These are phyloP conservation scores for Tachyglossus aculeatus DNA, from an alignment of 2,797 vertebrate species.

Conservation along the genomic window DNA sequence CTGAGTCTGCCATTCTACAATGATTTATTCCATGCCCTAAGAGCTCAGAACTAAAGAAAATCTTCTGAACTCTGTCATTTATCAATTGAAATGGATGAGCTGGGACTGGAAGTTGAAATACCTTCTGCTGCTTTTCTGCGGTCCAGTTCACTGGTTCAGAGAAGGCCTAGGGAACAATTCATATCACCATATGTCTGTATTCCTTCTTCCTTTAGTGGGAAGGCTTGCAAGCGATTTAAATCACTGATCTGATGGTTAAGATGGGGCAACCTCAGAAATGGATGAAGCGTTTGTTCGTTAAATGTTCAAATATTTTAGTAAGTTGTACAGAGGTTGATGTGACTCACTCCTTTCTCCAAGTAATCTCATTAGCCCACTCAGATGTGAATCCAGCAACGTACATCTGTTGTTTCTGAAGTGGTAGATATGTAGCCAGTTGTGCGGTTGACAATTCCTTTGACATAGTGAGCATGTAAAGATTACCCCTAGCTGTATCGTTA, in stretches of 20 bases:
- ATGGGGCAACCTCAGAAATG: conserved; percentile 21
- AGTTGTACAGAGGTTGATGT: no score
- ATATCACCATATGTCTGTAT: conserved; percentile 29
- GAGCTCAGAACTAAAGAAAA: conserved; percentile 39
- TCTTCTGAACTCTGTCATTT: conserved; percentile 31
- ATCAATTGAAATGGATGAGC: conserved; percentile 34
- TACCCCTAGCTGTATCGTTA: no score
- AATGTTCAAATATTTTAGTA: conserved; percentile 26
- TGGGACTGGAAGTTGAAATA: conserved; percentile 25
- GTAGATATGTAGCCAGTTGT: no score
- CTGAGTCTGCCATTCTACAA: conserved; percentile 43
- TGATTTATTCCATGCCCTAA: conserved; percentile 40
- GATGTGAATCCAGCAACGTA: no score
- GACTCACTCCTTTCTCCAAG: no score
- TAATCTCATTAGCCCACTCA: no score
- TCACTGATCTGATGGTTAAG: conserved; percentile 43
- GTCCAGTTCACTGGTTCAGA: conserved; percentile 34
- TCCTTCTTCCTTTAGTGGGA: conserved; percentile 40
- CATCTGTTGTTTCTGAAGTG: no score
- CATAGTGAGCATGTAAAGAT: no score
- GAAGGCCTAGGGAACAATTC: conserved; percentile 39
- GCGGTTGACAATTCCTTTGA: no score
- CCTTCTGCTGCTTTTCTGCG: conserved; percentile 31
- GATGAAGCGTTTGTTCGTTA: not conserved
- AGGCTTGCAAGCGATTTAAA: conserved; percentile 46